Base-by-base conservation (phyloP, 2,113 vertebrate genomes). In the Hippoglossus stenolepis region DNA sequence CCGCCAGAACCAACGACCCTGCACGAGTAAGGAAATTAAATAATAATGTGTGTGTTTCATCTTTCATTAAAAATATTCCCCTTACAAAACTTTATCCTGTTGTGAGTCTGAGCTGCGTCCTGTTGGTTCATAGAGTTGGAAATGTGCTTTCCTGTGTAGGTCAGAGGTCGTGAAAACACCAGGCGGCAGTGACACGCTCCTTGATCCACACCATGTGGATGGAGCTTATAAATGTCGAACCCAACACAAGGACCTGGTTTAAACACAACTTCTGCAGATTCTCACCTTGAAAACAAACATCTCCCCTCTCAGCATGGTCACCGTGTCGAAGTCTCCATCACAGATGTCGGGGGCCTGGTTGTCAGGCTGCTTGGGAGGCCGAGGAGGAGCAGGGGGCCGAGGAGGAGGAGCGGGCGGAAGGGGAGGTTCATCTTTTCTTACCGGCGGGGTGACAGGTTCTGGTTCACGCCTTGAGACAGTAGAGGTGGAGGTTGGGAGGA, bases 1-100 rank as follows among this genome's bases (percentile, higher is more conserved):
- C 31, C 97, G 94, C 97, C 97, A 99, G 91, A 99, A 99, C 97
- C 97, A 99, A 60, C 92, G 93, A 70, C 97, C 97, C 97, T 99
- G 78, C 10, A 66, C 12, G 40, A 40, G 14, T 2, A 63, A 59
- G 18, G 12, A 56, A 70, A 73, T 21, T 31, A 73, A 60, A 43
- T 2, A 35, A 51, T 0, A 31, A 54, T 3, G 14, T 47, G 2
- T 15, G 14, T n/a, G 23, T 38, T 58, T 38, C 24, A 1, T 58
- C 0, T 70, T 63, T 47, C 4, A 59, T 45, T 49, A 15, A 21
- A 21, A n/a, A 54, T 8, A 74, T 64, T 59, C 35, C 17, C 8
- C 2, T 58, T 54, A 23, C 23, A 45, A 45, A 45, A 53, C 45
- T 14, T 51, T 1, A 21, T 58, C 23, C 14, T 51, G 38, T 70